Evolutionary conservation across 2,888 invertebrate species (phyloP).

Genomic region (Lydus trimaculatus): DNA sequence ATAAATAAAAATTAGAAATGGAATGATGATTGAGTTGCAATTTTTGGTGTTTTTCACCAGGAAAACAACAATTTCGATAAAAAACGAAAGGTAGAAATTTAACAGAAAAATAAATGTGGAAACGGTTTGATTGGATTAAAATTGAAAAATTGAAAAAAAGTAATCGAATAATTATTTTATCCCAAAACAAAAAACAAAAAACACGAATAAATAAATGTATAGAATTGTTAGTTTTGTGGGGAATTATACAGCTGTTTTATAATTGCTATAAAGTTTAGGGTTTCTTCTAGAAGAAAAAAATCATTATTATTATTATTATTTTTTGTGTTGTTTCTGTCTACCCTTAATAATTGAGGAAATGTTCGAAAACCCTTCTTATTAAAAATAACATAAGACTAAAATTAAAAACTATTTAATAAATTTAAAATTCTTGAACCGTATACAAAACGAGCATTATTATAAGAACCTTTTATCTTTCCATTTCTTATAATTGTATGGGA

Average conservation of each 20-base stretch:
- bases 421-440: slow-evolving; percentile 2
- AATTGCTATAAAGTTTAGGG: slow-evolving; percentile 5
- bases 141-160: neutral
- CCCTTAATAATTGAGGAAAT: slow-evolving; percentile 9
- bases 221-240: neutral
- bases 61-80: neutral
- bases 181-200: neutral
- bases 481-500: neutral
- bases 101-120: neutral
- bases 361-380: neutral
- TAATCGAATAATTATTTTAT: neutral
- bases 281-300: neutral
- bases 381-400: neutral
- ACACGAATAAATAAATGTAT: neutral
- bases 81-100: neutral
- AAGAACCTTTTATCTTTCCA: neutral
- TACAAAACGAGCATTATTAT: neutral
- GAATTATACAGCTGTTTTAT: neutral
- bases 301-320: neutral
- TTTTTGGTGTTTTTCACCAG: neutral
- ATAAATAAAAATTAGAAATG: neutral
- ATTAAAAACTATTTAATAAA: slow-evolving; percentile 8
- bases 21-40: neutral
- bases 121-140: neutral
- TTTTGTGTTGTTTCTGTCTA: neutral